Percentiles rank a stretch among this genome's conserved stretches.
These are phyloP conservation scores for Polyploca ridens DNA, from an alignment of 2,888 invertebrate species.

Conservation along the genomic window DNA sequence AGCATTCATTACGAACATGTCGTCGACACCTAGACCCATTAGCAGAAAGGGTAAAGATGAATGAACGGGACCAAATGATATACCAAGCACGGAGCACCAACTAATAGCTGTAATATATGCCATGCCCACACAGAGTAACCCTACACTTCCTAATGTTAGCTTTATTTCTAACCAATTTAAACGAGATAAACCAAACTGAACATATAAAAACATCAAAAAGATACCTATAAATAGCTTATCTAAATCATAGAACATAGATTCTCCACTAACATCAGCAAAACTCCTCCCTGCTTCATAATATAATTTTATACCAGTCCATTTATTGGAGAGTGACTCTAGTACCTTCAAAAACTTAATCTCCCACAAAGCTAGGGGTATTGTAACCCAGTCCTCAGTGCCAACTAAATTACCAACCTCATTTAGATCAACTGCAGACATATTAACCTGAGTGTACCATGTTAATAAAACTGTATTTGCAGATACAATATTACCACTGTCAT, in stretches of 20 bases:
- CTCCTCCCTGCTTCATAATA: slow-evolving; percentile 87
- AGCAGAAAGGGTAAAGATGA: slow-evolving; percentile 92
- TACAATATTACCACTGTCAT: slow-evolving; percentile 85
- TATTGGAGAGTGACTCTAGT: slow-evolving; percentile 63
- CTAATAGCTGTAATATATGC: slow-evolving; percentile 89
- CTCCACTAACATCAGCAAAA: slow-evolving; percentile 90
- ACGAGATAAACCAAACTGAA: slow-evolving; percentile 89
- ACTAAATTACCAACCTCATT: slow-evolving; percentile 88
- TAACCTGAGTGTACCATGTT: slow-evolving; percentile 87
- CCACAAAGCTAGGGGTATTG: slow-evolving; percentile 84
- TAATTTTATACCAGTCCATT: slow-evolving; percentile 65
- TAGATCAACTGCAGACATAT: slow-evolving; percentile 87
- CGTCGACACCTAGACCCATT: slow-evolving; percentile 92
- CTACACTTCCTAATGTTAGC: slow-evolving; percentile 87
- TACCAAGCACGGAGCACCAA: slow-evolving; percentile 88
- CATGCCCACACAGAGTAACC: slow-evolving; percentile 89
- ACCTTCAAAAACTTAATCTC: slow-evolving; percentile 83
- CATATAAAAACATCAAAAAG: slow-evolving; percentile 89
- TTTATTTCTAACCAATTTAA: slow-evolving; percentile 90
- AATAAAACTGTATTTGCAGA: slow-evolving; percentile 86
- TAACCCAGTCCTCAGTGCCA: slow-evolving; percentile 91
- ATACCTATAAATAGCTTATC: slow-evolving; percentile 88
- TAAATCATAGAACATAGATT: slow-evolving; percentile 89
- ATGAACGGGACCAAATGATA: slow-evolving; percentile 92
- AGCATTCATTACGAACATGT: slow-evolving; percentile 93